Base-by-base conservation (phyloP, 2,797 vertebrate species). In the Pyrocephalus nanus region DNA sequence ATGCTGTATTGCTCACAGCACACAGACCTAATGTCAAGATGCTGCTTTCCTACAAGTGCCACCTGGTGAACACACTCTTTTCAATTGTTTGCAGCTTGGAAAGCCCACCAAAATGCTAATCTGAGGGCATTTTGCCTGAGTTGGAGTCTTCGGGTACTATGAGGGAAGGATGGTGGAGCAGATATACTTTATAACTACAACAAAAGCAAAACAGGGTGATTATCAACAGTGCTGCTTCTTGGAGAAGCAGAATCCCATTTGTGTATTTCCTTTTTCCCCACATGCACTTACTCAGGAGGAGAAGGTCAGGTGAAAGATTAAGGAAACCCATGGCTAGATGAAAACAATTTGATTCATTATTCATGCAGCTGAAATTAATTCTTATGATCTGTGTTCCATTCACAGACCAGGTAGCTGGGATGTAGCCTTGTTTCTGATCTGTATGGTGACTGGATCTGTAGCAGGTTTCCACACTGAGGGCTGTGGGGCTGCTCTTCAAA, bases 361-460 rank as follows among this genome's bases (percentile, higher is more conserved):
- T 79, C 7, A 6, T 27, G 20, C 25, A 40, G 3, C 40, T 86
- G 40, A 65, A 83, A 66, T 53, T 83, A n/a, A n/a, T n/a, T n/a
- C 30, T 55, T 12, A 58, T 80, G 55, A 60, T 40, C 48, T 55
- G 15, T 36, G 45, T 61, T 89, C 1, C 3, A 29, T 61, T 86
- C 3, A 2, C 32, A 66, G 82, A 34, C 20, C 21, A 45, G 53
- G 15, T 62, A 27, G 12, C 43, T 74, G 19, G 11, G 11, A 40
- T 2, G 2, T 58, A 81, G 53, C 48, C 40, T 30, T 71, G 0
- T 60, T 89, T 81, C 8, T 25, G 15, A 15, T 50, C 36, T 65
- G 27, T 22, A 6, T 0, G 3, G 15, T 70, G 53, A 29, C 12
- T 3, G 2, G 17, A 12, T 1, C 2, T 75, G 23, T 60, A 55